phyloP scores from a whole-genome alignment of 2,113 vertebrate genomes.

The Benitochromis conjunctus region DNA sequence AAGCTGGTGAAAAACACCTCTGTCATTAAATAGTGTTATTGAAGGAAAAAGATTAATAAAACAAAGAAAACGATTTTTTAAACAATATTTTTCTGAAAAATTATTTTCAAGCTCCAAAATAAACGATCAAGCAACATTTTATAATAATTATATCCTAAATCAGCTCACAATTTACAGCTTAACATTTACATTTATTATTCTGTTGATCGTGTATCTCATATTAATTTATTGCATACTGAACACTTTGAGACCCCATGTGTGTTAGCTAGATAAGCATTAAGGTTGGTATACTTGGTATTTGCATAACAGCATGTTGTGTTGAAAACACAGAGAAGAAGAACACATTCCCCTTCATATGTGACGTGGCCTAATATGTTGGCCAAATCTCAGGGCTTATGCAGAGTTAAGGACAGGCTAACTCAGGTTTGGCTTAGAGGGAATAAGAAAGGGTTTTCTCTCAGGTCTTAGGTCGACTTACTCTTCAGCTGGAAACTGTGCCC shows the following conservation, averaged over 20 bases:
- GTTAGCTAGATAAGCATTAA: background rate
- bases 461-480: constrained; percentile 44
- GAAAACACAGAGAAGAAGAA: background rate
- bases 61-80: background rate
- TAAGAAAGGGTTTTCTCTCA: constrained; percentile 43
- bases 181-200: background rate
- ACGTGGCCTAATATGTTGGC: constrained; percentile 41
- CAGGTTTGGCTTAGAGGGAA: constrained; percentile 54
- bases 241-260: background rate
- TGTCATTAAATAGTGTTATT: background rate
- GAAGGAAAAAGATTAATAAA: background rate
- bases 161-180: background rate
- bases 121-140: background rate
- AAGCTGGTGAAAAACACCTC: background rate
- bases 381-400: constrained; percentile 68
- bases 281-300: background rate
- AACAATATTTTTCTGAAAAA: fast-evolving
- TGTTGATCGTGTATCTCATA: background rate
- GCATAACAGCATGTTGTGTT: constrained; percentile 6
- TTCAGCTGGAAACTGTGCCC: constrained; percentile 55
- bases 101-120: background rate
- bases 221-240: background rate
- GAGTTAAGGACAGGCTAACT: constrained; percentile 53
- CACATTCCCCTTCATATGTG: constrained; percentile 61
- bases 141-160: background rate